Evolutionary conservation across 2,113 vertebrate species (phyloP), one percentile per base, ranked within the genome.

Genomic region (Ancistrus triradiatus): DNA sequence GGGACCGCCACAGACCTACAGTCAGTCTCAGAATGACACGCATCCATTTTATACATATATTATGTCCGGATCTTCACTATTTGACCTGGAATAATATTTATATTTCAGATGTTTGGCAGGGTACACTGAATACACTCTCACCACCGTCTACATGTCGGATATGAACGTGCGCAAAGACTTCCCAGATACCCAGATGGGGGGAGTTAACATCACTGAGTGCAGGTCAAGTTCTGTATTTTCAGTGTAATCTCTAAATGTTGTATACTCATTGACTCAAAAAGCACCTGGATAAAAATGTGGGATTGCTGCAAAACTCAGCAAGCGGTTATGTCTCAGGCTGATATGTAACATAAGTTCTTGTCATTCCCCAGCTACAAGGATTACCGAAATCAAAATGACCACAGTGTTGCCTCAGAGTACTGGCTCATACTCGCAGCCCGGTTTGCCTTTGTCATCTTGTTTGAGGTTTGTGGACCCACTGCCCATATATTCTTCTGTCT

Each of bases 391-490:
- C 1, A 75, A 0, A 61, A 75, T 0, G 88, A 93, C 80, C 89
- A 95, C 76, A 70, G 42, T 52, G 70, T 90, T 52, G 91, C 91
- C 0, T 48, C 75, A 4, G 83, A 93, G 77, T 96, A 91, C 83
- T 98, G 95, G 95, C 75, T 91, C 58, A 85, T 97, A 48, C 69
- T 97, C 1, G 92, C 94, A 0, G 80, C 90, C 46, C 89, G 94
- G 1, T 90, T 98, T 10, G 90, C 83, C 69, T 98, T 98, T 35
- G 84, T 98, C 65, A 89, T 98, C 72, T 75, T 96, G 57, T 98
- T 98, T 6, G 93, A 98, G 91, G 95, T 90, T n/a, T n/a, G n/a
- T n/a, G n/a, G n/a, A n/a, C n/a, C n/a, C n/a, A n/a, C n/a, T n/a
- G n/a, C n/a, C n/a, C n/a, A n/a, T n/a, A n/a, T n/a, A n/a, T n/a